Conservation (phyloP, 2,888 invertebrate genomes). For the Parnassius glacialis region DNA sequence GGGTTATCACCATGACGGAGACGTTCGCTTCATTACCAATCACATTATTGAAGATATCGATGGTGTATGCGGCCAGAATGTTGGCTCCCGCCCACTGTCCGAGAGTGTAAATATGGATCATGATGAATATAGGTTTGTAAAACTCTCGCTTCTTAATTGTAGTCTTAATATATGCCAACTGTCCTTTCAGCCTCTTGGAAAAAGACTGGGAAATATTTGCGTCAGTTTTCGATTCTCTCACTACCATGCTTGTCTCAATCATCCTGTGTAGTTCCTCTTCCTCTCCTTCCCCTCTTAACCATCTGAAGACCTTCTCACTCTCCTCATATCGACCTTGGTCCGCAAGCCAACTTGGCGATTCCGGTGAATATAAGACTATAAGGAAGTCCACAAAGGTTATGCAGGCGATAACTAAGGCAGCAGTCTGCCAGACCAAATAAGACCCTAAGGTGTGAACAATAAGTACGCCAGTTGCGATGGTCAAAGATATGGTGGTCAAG, state of each 20-base stretch:
- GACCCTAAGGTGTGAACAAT: constrained; percentile 82
- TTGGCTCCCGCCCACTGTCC: constrained; percentile 62
- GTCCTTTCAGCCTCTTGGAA: constrained; percentile 37
- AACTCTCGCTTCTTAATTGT: constrained; percentile 55
- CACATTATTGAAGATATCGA: constrained; percentile 54
- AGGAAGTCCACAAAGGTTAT: constrained; percentile 68
- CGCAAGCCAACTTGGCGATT: constrained; percentile 84
- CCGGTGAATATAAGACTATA: constrained; percentile 69
- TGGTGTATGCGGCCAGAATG: constrained; percentile 52
- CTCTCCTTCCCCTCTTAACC: constrained; percentile 74
- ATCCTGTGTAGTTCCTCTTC: constrained; percentile 59
- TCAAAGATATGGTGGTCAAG: constrained; percentile 80
- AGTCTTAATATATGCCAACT: constrained; percentile 41
- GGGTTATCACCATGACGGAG: constrained; percentile 52
- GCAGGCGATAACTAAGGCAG: constrained; percentile 70
- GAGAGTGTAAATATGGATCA: constrained; percentile 55
- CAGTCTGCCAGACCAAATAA: constrained; percentile 75
- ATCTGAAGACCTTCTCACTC: constrained; percentile 76
- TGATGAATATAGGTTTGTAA: constrained; percentile 57
- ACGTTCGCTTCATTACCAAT: constrained; percentile 48
- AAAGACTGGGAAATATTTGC: constrained; percentile 39
- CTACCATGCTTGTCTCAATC: constrained; percentile 48
- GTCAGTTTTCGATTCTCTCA: constrained; percentile 43
- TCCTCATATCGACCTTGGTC: constrained; percentile 76
- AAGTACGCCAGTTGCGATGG: constrained; percentile 81